Conservation (phyloP, 2,113 vertebrate genomes). For the Ophthalmotilapia sp. region DNA sequence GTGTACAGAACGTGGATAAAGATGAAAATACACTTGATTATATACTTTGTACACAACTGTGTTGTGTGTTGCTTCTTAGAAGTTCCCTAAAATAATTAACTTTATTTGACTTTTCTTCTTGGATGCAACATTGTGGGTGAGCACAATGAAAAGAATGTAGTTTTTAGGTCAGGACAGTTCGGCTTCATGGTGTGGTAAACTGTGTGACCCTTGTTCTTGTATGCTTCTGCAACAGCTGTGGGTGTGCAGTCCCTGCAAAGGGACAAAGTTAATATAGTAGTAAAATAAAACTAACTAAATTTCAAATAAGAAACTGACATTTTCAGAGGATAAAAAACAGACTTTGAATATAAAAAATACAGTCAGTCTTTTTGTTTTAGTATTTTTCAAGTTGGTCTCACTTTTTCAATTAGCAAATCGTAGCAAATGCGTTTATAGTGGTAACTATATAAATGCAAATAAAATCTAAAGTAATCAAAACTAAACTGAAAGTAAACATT, state of each 20-base stretch:
- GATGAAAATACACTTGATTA: slow-evolving; percentile 85
- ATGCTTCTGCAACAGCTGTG: background rate
- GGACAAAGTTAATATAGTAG: background rate
- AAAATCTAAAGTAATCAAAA: background rate
- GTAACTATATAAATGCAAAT: background rate
- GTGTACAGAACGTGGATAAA: slow-evolving; percentile 83
- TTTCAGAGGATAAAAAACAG: background rate
- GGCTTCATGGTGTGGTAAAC: background rate
- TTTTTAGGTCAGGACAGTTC: background rate
- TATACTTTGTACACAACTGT: slow-evolving; percentile 79
- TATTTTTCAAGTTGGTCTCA: background rate
- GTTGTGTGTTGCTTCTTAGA: slow-evolving; percentile 52
- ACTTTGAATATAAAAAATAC: background rate
- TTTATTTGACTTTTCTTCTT: background rate
- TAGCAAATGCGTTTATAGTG: background rate
- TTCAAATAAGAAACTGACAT: background rate
- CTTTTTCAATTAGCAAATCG: background rate
- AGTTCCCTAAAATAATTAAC: background rate
- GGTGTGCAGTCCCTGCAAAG: background rate
- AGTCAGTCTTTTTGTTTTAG: background rate
- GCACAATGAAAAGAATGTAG: background rate
- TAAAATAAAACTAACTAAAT: background rate
- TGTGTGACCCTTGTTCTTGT: background rate
- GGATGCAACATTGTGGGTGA: background rate
- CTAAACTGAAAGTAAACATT: background rate